These are phyloP conservation scores for Cerceris rybyensis DNA, from an alignment of 2,888 invertebrate species.

Conservation along the genomic window DNA sequence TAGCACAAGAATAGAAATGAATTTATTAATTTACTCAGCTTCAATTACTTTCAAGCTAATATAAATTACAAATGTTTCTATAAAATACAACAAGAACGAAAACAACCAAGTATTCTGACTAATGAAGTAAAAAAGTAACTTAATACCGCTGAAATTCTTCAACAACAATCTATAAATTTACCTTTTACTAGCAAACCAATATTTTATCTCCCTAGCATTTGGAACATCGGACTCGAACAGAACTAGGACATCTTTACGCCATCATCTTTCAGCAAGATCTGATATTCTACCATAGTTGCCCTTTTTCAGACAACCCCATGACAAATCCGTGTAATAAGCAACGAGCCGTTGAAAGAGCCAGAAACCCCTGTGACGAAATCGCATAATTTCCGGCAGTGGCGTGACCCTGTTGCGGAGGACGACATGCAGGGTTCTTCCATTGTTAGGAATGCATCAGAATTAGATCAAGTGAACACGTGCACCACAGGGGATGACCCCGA, in stretches of 20 bases:
- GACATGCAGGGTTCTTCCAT: conserved; percentile 42
- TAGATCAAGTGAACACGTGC: conserved; percentile 74
- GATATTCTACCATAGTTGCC: not conserved
- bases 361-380: conserved; percentile 64
- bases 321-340: conserved; percentile 64
- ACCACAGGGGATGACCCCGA: conserved; percentile 41
- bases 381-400: conserved; percentile 59
- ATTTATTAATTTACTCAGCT: too few relatives aligned
- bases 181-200: too few relatives aligned
- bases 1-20: too few relatives aligned
- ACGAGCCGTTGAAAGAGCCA: conserved; percentile 34
- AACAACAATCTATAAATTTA: too few relatives aligned
- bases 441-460: conserved; percentile 71
- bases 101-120: too few relatives aligned
- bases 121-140: too few relatives aligned
- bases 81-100: too few relatives aligned
- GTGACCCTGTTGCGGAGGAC: conserved; percentile 52
- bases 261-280: not conserved
- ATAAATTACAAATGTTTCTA: too few relatives aligned
- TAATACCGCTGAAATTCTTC: too few relatives aligned
- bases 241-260: not conserved
- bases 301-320: conserved; percentile 33
- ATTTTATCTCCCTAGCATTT: too few relatives aligned
- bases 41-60: too few relatives aligned
- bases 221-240: not conserved